A percentile compares a stretch with the other conserved stretches of the same genome.
phyloP scores from a whole-genome alignment of 2,113 vertebrate genomes.

The Syrmaticus mikado region DNA sequence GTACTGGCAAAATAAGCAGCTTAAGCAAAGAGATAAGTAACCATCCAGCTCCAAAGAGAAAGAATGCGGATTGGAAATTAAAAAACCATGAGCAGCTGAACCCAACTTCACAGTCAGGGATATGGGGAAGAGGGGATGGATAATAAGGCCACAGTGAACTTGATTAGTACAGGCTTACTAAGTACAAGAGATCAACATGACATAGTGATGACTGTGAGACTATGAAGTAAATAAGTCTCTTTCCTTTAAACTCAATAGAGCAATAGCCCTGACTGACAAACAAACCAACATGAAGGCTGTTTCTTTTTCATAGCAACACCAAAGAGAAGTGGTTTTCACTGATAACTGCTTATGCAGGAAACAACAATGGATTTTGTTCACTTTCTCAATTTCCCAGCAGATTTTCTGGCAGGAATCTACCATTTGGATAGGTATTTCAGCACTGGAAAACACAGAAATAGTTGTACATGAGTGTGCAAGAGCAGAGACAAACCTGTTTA shows the following conservation, averaged over 20 bases:
- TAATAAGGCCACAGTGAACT: not conserved
- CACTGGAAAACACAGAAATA: not conserved
- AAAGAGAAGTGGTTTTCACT: not conserved
- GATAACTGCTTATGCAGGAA: not conserved
- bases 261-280: not conserved
- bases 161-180: not conserved
- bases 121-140: fast-evolving
- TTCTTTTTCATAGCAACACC: not conserved
- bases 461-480: not conserved
- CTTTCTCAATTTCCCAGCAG: fast-evolving
- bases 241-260: fast-evolving
- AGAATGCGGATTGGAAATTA: not conserved
- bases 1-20: not conserved
- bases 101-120: not conserved
- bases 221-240: not conserved
- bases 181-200: not conserved
- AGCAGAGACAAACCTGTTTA: not conserved
- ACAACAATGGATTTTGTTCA: not conserved
- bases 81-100: not conserved
- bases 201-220: not conserved
- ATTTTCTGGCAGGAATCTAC: not conserved
- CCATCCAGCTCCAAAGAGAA: not conserved
- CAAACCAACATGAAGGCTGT: not conserved
- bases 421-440: not conserved
- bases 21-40: not conserved